Percentiles rank a stretch among this genome's conserved stretches.
Conservation (phyloP, 2,888 invertebrate genomes). For the Balanococcus diminutus region DNA sequence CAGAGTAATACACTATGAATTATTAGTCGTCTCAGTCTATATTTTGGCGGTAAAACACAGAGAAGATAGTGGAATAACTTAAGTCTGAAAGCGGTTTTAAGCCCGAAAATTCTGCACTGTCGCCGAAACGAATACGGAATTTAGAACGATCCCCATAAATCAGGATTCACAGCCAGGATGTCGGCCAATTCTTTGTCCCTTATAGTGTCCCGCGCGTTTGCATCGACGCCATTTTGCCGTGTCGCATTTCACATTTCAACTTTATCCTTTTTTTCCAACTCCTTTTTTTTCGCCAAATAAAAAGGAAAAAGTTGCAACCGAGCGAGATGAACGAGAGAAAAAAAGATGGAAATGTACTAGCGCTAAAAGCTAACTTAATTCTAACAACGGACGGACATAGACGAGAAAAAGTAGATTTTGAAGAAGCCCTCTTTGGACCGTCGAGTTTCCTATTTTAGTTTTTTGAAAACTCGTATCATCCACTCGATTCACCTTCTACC, state of each 20-base stretch:
- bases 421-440: no score
- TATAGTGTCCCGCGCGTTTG: conserved; percentile 43
- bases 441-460: no score
- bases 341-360: neutral
- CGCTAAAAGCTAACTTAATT: conserved; percentile 14
- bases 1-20: conserved; percentile 49
- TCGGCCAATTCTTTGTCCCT: conserved; percentile 54
- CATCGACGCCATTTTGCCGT: conserved; percentile 53
- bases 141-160: conserved; percentile 52
- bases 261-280: conserved; percentile 35
- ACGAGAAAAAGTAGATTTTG: neutral
- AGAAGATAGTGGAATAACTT: conserved; percentile 46
- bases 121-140: conserved; percentile 52
- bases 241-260: conserved; percentile 50
- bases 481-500: no score
- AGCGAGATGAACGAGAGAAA: neutral
- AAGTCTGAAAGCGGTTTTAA: conserved; percentile 53
- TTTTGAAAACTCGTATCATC: no score
- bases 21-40: conserved; percentile 48
- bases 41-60: conserved; percentile 49
- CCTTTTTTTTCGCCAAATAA: neutral
- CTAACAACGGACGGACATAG: neutral
- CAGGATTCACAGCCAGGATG: conserved; percentile 55
- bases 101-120: conserved; percentile 51
- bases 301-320: neutral